phyloP scores from a whole-genome alignment of 2,797 vertebrate species.

The Schizopygopsis malacanthus region DNA sequence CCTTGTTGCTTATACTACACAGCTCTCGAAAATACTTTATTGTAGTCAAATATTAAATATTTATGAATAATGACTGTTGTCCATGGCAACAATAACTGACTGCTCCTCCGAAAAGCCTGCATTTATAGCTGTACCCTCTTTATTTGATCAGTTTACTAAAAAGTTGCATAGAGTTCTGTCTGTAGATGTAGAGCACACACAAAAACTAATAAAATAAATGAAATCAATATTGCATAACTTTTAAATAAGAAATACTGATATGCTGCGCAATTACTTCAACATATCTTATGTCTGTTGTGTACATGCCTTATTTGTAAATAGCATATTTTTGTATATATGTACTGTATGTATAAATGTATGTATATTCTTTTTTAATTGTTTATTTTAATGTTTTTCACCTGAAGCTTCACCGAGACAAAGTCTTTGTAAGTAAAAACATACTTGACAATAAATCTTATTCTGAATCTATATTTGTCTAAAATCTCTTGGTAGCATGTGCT shows the following conservation, averaged over 20 bases:
- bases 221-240: neutral
- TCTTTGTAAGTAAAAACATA: neutral
- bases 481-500: neutral
- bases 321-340: neutral
- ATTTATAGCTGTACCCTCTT: neutral
- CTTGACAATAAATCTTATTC: neutral
- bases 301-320: neutral
- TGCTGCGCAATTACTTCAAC: neutral
- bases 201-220: neutral
- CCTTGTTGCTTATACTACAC: neutral
- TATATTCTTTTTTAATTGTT: neutral
- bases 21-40: neutral
- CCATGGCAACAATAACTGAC: neutral
- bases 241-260: neutral
- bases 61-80: neutral
- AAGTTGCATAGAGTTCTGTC: neutral
- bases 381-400: neutral
- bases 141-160: neutral
- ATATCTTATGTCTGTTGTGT: neutral
- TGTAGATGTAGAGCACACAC: neutral
- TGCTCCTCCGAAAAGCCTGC: neutral
- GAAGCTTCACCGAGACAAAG: neutral
- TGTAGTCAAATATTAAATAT: neutral
- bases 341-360: neutral
- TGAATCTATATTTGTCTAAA: neutral